Conservation (phyloP, 2,113 vertebrate species). For the Hydrochoerus hydrochaeris region DNA sequence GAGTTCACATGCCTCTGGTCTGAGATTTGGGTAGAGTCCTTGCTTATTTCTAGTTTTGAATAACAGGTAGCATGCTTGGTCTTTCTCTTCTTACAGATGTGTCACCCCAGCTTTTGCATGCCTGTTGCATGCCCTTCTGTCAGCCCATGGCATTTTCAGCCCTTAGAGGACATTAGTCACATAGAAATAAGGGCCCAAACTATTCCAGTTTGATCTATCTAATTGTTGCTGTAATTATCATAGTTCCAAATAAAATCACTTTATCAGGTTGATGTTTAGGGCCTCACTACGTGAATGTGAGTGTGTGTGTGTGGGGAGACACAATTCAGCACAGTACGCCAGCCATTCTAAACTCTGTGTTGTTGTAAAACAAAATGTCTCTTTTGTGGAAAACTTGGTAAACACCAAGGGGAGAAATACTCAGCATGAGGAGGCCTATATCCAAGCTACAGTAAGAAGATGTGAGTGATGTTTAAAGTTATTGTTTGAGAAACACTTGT, state of each 20-base stretch:
- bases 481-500: neutral
- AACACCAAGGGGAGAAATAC: neutral
- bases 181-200: neutral
- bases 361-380: neutral
- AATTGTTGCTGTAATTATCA: neutral
- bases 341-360: neutral
- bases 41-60: neutral
- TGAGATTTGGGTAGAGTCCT: neutral
- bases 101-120: neutral
- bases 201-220: neutral
- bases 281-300: neutral
- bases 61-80: neutral
- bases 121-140: neutral
- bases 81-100: neutral
- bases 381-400: neutral
- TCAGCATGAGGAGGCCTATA: neutral
- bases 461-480: neutral
- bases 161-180: neutral
- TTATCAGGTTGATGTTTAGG: neutral
- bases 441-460: neutral
- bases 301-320: neutral
- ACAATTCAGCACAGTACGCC: neutral
- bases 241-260: neutral
- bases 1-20: neutral
- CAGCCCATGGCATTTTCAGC: neutral